phyloP scores from a whole-genome alignment of 2,888 invertebrate species.

The Clostera curtula region DNA sequence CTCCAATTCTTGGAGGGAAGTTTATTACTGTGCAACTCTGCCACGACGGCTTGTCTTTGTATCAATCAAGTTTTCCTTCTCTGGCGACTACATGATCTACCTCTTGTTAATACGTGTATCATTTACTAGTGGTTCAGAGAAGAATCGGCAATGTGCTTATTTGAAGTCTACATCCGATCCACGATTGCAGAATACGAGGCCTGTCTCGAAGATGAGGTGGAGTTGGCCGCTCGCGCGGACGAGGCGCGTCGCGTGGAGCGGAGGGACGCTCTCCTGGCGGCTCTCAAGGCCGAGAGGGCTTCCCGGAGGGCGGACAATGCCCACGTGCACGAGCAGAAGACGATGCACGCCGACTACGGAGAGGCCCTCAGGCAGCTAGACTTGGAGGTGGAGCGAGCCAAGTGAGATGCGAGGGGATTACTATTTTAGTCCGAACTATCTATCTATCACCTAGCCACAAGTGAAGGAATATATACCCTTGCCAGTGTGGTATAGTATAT shows the following conservation, averaged over 20 bases:
- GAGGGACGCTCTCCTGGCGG: constrained; percentile 23
- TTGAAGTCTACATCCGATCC: not conserved
- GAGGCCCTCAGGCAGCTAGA: constrained; percentile 21
- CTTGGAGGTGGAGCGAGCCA: constrained; percentile 30
- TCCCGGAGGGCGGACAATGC: constrained; percentile 7
- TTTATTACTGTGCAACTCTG: too few relatives aligned
- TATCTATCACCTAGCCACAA: too few relatives aligned
- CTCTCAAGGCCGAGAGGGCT: constrained; percentile 17
- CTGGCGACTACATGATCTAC: too few relatives aligned
- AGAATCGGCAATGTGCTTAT: not conserved
- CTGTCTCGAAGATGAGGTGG: constrained; percentile 37
- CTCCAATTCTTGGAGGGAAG: too few relatives aligned
- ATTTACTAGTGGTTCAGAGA: not conserved
- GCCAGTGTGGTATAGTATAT: too few relatives aligned
- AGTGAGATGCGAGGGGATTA: too few relatives aligned
- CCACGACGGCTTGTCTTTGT: too few relatives aligned
- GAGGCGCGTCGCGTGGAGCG: constrained; percentile 31
- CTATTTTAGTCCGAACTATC: too few relatives aligned
- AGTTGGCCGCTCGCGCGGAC: constrained; percentile 37
- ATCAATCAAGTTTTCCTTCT: too few relatives aligned
- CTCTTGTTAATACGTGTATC: too few relatives aligned
- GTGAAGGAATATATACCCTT: too few relatives aligned
- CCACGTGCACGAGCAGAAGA: constrained; percentile 1
- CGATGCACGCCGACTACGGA: constrained; percentile 7
- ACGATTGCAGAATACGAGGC: constrained; percentile 28